These are phyloP conservation scores for Dendroctonus valens DNA, from an alignment of 1,140 invertebrate genomes.

Conservation along the genomic window DNA sequence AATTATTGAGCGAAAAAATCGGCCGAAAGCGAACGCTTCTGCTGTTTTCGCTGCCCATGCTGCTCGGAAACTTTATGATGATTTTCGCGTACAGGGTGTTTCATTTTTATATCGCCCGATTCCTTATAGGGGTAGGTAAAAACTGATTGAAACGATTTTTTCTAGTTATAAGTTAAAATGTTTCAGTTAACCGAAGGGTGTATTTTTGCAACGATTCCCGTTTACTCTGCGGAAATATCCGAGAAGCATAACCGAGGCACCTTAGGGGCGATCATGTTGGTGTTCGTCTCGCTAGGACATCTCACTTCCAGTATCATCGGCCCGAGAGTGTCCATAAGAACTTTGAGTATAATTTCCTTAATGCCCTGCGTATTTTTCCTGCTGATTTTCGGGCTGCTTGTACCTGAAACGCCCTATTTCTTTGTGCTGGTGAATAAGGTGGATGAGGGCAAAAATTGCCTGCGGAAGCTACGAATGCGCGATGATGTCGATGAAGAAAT, in stretches of 20 bases:
- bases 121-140: conserved; percentile 29
- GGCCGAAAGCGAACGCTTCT: conserved; percentile 33
- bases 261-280: conserved; percentile 36
- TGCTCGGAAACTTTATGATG: conserved; percentile 22
- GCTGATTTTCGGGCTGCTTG: conserved; percentile 51
- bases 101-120: conserved; percentile 31
- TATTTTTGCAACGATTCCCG: conserved; percentile 53
- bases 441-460: conserved; percentile 60
- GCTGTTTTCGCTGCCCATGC: conserved; percentile 28
- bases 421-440: conserved; percentile 58
- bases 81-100: conserved; percentile 25
- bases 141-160: background rate
- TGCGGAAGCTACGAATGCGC: conserved; percentile 61
- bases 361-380: conserved; percentile 56
- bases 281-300: conserved; percentile 37
- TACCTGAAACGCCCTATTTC: conserved; percentile 76
- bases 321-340: conserved; percentile 56
- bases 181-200: conserved; percentile 48
- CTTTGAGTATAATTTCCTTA: conserved; percentile 54
- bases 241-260: conserved; percentile 42
- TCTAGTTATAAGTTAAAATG: background rate
- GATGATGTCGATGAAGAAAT: conserved; percentile 38
- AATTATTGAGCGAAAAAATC: conserved; percentile 17
- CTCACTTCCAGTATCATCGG: conserved; percentile 58
- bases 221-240: conserved; percentile 55